Conservation (phyloP, 37 sponge, comb jelly and placozoan species). For the Beroe forskalii region DNA sequence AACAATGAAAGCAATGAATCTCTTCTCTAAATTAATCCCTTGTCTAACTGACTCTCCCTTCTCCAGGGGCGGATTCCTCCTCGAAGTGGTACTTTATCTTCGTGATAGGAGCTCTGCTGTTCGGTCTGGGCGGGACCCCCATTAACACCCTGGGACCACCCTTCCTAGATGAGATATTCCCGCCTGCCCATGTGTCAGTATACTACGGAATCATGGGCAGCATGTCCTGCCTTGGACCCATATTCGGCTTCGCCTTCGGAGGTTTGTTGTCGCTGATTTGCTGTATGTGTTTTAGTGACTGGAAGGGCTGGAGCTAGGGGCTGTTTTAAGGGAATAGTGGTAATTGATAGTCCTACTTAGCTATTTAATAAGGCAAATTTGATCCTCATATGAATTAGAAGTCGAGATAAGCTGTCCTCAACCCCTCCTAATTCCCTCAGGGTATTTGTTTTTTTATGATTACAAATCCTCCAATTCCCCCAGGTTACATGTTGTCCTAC, state of each 20-base stretch:
- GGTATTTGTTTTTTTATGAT: too few species aligned
- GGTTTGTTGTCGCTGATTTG: not conserved
- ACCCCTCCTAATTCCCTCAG: too few species aligned
- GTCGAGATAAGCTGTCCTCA: too few species aligned
- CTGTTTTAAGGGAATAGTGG: too few species aligned
- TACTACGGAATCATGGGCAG: slow-evolving; percentile 46
- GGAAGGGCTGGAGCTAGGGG: too few species aligned
- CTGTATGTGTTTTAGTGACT: too few species aligned
- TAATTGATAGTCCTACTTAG: too few species aligned
- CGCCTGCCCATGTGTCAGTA: not conserved
- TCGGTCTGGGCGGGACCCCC: slow-evolving; percentile 38
- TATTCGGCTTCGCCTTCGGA: slow-evolving; percentile 46
- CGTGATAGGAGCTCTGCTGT: slow-evolving; percentile 24
- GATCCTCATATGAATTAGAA: too few species aligned
- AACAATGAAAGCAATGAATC: too few species aligned
- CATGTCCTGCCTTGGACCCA: slow-evolving; percentile 29
- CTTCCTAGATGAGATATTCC: slow-evolving; percentile 41
- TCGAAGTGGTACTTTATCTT: slow-evolving; percentile 42
- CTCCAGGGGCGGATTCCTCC: not conserved
- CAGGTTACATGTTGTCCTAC: slow-evolving; percentile 25
- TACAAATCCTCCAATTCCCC: too few species aligned
- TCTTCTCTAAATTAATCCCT: too few species aligned
- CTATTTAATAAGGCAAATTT: too few species aligned
- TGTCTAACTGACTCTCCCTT: not conserved
- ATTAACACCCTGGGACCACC: slow-evolving; percentile 42